Evolutionary conservation across 2,797 vertebrate species (phyloP), one percentile per base, ranked within the genome.

Genomic region (Limosa lapponica): DNA sequence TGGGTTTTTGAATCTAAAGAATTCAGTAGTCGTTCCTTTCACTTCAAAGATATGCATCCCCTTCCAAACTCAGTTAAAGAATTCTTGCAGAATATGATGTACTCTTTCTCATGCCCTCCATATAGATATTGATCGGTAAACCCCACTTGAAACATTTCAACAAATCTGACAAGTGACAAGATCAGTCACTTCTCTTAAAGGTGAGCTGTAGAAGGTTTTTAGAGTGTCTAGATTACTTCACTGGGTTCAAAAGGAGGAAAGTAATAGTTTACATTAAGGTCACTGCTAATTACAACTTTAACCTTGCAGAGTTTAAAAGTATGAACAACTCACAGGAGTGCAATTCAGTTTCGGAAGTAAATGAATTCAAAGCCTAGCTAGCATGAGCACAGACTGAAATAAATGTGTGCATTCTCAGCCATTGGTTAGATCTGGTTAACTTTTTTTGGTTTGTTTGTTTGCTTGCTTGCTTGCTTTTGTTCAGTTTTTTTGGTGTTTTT

Each of bases 401-500:
- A 41, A 41, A 48, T 57, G 32, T 37, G 1, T 49, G 6, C 6
- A 27, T 87, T 79, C n/a, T 41, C 30, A 65, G 15, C 14, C 2
- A 9, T 57, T 72, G 13, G 8, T 84, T 65, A 43, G 3, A 32
- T 36, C 9, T 72, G 4, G 2, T 34, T 30, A 12, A 25, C 41
- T 39, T 66, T 74, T 52, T 3, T 8, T 80, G 36, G 0, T 28
- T 69, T 58, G 4, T 2, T 81, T 49, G 36, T 3, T 72, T 59
- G 5, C 9, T 16, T 58, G 11, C 1, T n/a, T 39, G 4, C 1
- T n/a, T 87, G 22, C 2, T 36, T 81, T 81, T 61, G 5, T 12
- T 30, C 8, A 1, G 0, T 0, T 16, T n/a, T 34, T 54, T 3
- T 46, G 49, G 3, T 55, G 17, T 3, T 2, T 13, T 14, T 30